A percentile compares a stretch with the other conserved stretches of the same genome.
These are phyloP conservation scores for Planococcus citri DNA, from an alignment of 1,140 invertebrate species.

Conservation along the genomic window DNA sequence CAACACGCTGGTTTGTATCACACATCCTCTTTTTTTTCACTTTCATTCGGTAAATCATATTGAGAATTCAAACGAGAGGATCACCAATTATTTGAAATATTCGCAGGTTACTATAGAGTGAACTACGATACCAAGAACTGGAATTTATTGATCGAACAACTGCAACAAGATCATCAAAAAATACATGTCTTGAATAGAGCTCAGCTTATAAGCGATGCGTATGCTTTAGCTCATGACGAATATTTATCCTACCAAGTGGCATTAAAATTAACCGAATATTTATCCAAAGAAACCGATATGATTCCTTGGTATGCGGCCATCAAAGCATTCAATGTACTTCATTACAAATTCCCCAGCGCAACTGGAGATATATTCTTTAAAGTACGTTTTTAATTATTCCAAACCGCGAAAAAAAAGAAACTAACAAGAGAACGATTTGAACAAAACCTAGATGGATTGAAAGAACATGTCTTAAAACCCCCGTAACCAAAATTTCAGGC, in stretches of 20 bases:
- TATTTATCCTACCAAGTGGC: conserved; percentile 50
- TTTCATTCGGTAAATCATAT: too few relatives aligned
- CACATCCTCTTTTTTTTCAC: too few relatives aligned
- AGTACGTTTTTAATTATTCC: too few relatives aligned
- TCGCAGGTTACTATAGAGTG: conserved; percentile 48
- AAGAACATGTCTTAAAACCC: too few relatives aligned
- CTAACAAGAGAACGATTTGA: too few relatives aligned
- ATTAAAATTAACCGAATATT: conserved; percentile 50
- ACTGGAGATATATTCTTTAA: conserved; percentile 34
- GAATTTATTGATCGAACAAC: conserved; percentile 39
- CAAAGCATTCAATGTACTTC: conserved; percentile 32
- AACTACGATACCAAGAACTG: conserved; percentile 60
- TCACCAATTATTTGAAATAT: too few relatives aligned
- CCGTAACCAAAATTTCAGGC: too few relatives aligned
- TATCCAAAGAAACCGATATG: conserved; percentile 39
- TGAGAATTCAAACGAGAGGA: too few relatives aligned
- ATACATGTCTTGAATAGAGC: conserved; percentile 60
- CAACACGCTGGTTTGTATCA: conserved; percentile 47
- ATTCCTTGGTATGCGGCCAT: conserved; percentile 40
- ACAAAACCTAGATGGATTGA: too few relatives aligned
- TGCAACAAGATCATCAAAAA: conserved; percentile 32
- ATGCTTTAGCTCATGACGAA: conserved; percentile 63
- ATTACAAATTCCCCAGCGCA: conserved; percentile 34
- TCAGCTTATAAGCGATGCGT: conserved; percentile 74
- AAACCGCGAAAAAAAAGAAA: too few relatives aligned